Base-by-base conservation (phyloP, 2,888 invertebrate genomes). In the Cynaeus angustus region DNA sequence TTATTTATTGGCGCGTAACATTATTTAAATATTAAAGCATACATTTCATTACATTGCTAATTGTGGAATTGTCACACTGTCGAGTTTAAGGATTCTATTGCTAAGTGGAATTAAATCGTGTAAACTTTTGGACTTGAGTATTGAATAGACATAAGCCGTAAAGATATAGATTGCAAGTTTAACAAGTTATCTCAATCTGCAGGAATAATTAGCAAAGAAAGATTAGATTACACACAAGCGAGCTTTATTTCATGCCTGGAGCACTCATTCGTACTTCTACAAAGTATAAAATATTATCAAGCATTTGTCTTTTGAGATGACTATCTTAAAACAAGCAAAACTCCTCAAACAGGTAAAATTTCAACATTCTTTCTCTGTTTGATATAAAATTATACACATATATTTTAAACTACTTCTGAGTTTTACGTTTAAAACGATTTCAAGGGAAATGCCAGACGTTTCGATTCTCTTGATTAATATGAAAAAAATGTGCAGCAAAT, bases 251-350 rank as follows among this genome's bases (percentile, higher is more conserved):
- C 76, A 73, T 70, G 74, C 77, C 73, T 62, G 68, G 56, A 71
- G 75, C 75, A 69, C 66, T 75, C 69, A 50, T 68, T 74, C 73
- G 71, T 73, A 74, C 75, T 76, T 73, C 72, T 75, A 74, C 75
- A 75, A 78, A 76, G 76, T 76, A 77, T 79, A 78, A 78, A 77
- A 77, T 79, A 79, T 79, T 79, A 77, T 76, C 77, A 75, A 76
- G 75, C 78, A 77, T 79, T 79, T 79, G 77, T 78, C 78, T 76
- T 77, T 70, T 73, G 73, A 76, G 53, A 62, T 62, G 53, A 68
- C 55, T 68, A 68, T 68, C 68, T 45, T 28, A 28, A 53, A 67
- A 59, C 52, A 53, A 62, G 37, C 37, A 9, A 28, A 68, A 62
- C 62, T 68, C 59, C 50, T 14, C 14, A 33, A 41, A 41, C 67